Base-by-base conservation (phyloP, 2,888 invertebrate genomes). In the Lasioglossum pauxillum region DNA sequence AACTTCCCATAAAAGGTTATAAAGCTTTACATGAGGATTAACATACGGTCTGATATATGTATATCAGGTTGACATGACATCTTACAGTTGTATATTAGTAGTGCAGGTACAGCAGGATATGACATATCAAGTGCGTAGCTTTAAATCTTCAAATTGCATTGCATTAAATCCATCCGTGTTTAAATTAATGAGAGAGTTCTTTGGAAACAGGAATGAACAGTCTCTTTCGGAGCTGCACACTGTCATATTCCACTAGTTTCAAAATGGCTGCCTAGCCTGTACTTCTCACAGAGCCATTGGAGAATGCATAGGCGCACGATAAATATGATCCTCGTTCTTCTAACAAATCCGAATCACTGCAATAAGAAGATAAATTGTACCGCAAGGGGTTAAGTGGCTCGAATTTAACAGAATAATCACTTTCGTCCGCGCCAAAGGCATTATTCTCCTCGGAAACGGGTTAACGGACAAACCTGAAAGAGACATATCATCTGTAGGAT, bases 211-310 rank as follows among this genome's bases (percentile, higher is more conserved):
- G 23, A n/a, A 53, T n/a, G 10, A n/a, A n/a, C 53, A 10, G n/a
- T 10, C n/a, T 53, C 23, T 53, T 53, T n/a, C 31, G 64, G 64
- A 64, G 64, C 60, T 64, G 16, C 60, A 27, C 60, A 16, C 27
- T 16, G 60, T 64, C 64, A 31, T 64, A 53, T 53, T 27, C 2
- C 64, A 64, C 64, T 64, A 64, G 64, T 64, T 64, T 64, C 64
- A 64, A 64, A 31, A 64, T 64, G 64, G 64, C 64, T 64, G 64
- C 64, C 64, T 64, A 31, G 31, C 64, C 31, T 16, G 27, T 31
- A 64, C 60, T 16, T 60, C 27, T 60, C 60, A 16, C 64, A 53
- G 8, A 53, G 49, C 49, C 49, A 53, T 16, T 8, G 23, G 49
- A 2, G 23, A 53, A 2, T 23, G 8, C 23, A 53, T 23, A 46